A percentile compares a stretch with the other conserved stretches of the same genome.
phyloP scores from a whole-genome alignment of 2,797 vertebrate species.

The Melanotaenia boesemani region DNA sequence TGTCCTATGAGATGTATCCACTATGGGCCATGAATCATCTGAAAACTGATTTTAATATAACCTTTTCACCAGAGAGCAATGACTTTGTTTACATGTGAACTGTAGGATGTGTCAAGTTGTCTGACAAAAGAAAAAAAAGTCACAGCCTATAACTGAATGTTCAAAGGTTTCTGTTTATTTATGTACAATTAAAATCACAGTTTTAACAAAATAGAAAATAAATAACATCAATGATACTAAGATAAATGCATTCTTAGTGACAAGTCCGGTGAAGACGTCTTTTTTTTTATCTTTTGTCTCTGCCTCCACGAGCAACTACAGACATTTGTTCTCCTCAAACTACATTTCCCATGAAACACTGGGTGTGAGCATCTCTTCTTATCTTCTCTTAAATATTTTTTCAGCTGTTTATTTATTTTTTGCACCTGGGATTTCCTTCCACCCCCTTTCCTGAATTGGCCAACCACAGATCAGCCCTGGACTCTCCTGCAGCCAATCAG shows the following conservation, averaged over 20 bases:
- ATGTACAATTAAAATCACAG: constrained; percentile 81
- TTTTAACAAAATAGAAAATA: constrained; percentile 86
- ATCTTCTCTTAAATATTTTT: constrained; percentile 5
- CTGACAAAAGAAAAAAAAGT: background rate
- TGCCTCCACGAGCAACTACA: constrained; percentile 54
- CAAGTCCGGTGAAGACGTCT: constrained; percentile 65
- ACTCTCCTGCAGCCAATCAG: constrained; percentile 72
- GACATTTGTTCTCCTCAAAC: constrained; percentile 60
- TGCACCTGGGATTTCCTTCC: constrained; percentile 75
- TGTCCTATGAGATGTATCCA: no score
- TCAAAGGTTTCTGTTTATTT: constrained; percentile 77
- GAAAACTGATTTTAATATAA: no score
- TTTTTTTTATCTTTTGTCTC: constrained; percentile 32
- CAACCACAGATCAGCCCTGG: constrained; percentile 64
- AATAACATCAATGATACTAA: constrained; percentile 85
- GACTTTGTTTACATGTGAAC: no score
- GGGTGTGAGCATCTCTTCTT: constrained; percentile 50
- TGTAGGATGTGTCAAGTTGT: no score
- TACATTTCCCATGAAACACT: constrained; percentile 67
- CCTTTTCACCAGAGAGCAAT: no score
- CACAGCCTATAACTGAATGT: constrained; percentile 50
- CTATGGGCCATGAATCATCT: no score
- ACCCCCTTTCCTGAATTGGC: constrained; percentile 64
- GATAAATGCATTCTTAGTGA: constrained; percentile 77
- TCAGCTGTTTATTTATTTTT: constrained; percentile 46